phyloP scores from a whole-genome alignment of 2,888 invertebrate species.

The Branchipolynoe longqiensis region DNA sequence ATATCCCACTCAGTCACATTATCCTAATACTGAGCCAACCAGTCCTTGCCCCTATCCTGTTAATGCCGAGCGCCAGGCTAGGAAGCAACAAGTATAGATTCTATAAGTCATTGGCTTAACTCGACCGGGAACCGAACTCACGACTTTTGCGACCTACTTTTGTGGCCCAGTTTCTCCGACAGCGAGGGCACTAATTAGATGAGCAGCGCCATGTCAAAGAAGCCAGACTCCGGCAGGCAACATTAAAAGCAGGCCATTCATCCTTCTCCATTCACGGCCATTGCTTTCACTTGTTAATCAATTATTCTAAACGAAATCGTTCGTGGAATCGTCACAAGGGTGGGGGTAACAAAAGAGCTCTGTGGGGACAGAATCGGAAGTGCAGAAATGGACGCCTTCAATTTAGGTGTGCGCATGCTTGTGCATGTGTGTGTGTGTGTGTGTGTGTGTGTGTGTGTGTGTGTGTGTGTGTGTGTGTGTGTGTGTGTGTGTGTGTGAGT shows the following conservation, averaged over 20 bases:
- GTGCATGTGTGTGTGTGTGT: too few species aligned
- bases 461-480: too few species aligned
- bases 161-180: neutral
- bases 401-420: slow-evolving; percentile 7
- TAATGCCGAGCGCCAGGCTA: too few species aligned
- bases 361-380: neutral
- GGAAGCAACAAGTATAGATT: too few species aligned
- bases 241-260: neutral
- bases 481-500: too few species aligned
- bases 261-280: neutral
- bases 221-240: neutral
- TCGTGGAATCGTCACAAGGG: neutral
- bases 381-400: neutral
- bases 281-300: slow-evolving; percentile 1
- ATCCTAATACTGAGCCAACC: too few species aligned
- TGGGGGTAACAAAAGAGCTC: neutral
- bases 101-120: too few species aligned
- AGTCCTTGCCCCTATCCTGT: too few species aligned
- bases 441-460: too few species aligned
- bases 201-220: slow-evolving; percentile 14
- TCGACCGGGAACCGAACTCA: neutral
- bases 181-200: slow-evolving; percentile 6
- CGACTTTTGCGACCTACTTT: slow-evolving; percentile 8
- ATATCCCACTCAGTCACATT: too few species aligned
- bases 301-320: neutral